These are phyloP conservation scores for Boleophthalmus pectinirostris DNA, from an alignment of 2,113 vertebrate genomes.

Conservation along the genomic window DNA sequence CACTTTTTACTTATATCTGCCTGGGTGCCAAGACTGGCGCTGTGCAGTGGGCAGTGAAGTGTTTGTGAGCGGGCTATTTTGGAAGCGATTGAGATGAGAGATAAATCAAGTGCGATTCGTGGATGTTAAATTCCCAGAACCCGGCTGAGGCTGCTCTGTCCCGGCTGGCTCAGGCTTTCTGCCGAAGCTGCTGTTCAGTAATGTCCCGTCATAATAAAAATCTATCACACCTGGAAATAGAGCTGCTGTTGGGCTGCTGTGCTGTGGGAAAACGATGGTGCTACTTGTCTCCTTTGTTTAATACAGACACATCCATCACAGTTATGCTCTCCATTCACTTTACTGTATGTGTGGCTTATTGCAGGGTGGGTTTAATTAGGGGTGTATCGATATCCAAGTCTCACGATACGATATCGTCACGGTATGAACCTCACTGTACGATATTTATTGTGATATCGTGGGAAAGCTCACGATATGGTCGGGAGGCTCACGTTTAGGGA, in stretches of 20 bases:
- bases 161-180: neutral
- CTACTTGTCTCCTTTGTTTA: neutral
- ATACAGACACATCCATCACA: neutral
- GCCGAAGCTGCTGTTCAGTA: conserved; percentile 9
- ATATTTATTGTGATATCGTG: no score
- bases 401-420: no score
- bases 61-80: conserved; percentile 20
- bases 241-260: neutral
- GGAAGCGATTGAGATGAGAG: conserved; percentile 10
- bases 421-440: no score
- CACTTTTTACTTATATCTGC: neutral
- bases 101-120: conserved; percentile 30
- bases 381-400: no score
- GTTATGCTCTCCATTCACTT: neutral
- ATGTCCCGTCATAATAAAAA: conserved; percentile 8
- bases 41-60: neutral
- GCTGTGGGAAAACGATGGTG: neutral
- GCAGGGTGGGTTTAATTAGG: neutral
- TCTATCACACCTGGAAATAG: neutral
- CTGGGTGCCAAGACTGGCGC: neutral
- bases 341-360: neutral
- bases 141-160: neutral
- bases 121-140: conserved; percentile 10
- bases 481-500: no score
- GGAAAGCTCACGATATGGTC: no score